A percentile compares a stretch with the other conserved stretches of the same genome.
Conservation (phyloP, 2,113 vertebrate genomes). For the Phalacrocorax aristotelis region DNA sequence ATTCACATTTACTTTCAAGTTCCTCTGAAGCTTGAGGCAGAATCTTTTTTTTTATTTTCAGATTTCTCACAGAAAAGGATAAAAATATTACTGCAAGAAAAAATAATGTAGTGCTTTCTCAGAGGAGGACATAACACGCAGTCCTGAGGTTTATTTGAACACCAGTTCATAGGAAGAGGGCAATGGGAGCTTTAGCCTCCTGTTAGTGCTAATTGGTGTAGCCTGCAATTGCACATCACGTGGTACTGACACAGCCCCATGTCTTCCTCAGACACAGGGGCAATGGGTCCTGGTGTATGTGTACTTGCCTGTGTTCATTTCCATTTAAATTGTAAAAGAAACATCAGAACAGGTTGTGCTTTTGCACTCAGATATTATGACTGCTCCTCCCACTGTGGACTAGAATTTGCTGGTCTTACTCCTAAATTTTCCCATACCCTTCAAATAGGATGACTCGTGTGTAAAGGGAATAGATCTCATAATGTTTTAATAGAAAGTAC, state of each 20-base stretch:
- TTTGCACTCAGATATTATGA: not conserved
- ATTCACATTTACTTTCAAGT: constrained; percentile 28
- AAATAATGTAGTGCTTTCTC: constrained; percentile 33
- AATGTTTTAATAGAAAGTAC: not conserved
- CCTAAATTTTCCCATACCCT: not conserved
- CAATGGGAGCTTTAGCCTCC: not conserved
- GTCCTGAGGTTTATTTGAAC: not conserved
- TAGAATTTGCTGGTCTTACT: not conserved
- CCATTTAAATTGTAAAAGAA: not conserved
- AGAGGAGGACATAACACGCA: not conserved
- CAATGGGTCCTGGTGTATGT: too few species aligned
- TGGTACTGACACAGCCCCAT: not conserved
- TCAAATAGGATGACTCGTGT: not conserved
- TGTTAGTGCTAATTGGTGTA: not conserved
- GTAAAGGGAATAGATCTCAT: not conserved
- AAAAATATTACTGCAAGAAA: constrained; percentile 49
- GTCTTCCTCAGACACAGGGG: not conserved
- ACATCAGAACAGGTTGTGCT: not conserved
- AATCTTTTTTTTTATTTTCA: not conserved
- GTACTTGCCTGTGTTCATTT: not conserved
- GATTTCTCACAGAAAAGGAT: constrained; percentile 30
- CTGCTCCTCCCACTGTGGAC: not conserved
- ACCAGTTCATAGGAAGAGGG: not conserved
- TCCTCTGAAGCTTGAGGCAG: not conserved
- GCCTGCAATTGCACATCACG: not conserved